Evolutionary conservation across 1,140 invertebrate species (phyloP).

Genomic region (Hormaphis cornu): DNA sequence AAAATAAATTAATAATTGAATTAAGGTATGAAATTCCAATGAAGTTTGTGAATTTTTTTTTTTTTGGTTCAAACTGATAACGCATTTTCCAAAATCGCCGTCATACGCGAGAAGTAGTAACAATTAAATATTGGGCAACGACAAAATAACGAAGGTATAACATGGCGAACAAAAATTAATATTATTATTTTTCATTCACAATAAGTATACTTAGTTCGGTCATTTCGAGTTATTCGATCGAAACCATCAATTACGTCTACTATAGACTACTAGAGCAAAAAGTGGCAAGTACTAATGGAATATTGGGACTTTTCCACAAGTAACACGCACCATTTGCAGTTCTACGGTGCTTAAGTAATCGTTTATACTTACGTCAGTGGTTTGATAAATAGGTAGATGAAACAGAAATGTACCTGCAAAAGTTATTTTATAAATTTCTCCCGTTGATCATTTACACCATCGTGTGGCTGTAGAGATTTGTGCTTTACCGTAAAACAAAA

Average conservation of each 20-base stretch:
- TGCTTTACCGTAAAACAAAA: no score
- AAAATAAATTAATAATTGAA: no score
- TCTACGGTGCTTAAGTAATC: not conserved
- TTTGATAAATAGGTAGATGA: not conserved
- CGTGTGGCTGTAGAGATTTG: no score
- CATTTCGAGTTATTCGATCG: not conserved
- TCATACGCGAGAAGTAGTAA: no score
- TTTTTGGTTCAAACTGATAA: no score
- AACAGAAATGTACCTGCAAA: not conserved
- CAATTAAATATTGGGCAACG: no score
- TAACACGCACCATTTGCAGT: not conserved
- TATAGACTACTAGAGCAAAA: not conserved
- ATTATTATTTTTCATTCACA: constrained; percentile 5
- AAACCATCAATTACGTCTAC: constrained; percentile 5
- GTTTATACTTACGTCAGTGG: not conserved
- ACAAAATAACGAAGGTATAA: not conserved
- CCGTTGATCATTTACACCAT: no score
- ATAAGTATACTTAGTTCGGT: not conserved
- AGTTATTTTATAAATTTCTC: no score
- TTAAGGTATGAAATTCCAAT: no score
- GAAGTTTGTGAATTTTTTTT: no score
- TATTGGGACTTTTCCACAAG: not conserved
- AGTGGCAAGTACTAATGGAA: constrained; percentile 6
- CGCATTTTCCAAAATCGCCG: no score
- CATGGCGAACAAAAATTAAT: not conserved